phyloP scores from a whole-genome alignment of 2,797 vertebrate genomes.

The Ctenochaetus hawaiiensis region DNA sequence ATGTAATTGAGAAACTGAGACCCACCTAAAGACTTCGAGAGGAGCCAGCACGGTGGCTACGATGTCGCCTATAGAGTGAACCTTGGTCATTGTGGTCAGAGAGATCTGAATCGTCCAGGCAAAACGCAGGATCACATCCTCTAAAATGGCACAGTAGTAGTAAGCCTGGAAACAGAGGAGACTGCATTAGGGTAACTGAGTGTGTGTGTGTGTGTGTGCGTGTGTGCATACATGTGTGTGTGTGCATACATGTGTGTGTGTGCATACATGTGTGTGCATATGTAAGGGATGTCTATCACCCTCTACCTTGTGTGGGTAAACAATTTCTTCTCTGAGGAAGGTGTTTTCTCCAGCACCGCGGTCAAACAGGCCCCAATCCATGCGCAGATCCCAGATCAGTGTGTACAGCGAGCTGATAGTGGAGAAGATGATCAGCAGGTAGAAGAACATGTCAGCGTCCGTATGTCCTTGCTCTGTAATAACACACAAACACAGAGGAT shows the following conservation, averaged over 20 bases:
- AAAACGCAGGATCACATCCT: slow-evolving; percentile 96
- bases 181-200: neutral
- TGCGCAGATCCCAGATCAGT: slow-evolving; percentile 98
- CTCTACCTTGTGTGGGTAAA: slow-evolving; percentile 96
- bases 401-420: slow-evolving; percentile 96
- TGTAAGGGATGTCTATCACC: neutral
- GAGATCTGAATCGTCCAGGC: slow-evolving; percentile 97
- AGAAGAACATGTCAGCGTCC: slow-evolving; percentile 94
- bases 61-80: slow-evolving; percentile 89
- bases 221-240: neutral
- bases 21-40: slow-evolving; percentile 97
- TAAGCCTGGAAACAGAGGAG: slow-evolving; percentile 88
- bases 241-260: neutral
- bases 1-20: neutral
- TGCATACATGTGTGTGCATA: slow-evolving; percentile 9
- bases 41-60: slow-evolving; percentile 94
- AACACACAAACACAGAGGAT: slow-evolving; percentile 34
- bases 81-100: slow-evolving; percentile 87
- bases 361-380: slow-evolving; percentile 99
- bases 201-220: slow-evolving; percentile 18
- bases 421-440: slow-evolving; percentile 94
- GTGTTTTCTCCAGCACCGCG: slow-evolving; percentile 97
- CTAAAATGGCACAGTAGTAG: slow-evolving; percentile 97
- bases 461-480: slow-evolving; percentile 89
- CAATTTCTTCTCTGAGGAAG: slow-evolving; percentile 97